phyloP scores from a whole-genome alignment of 2,113 vertebrate species.

The Monarcha castaneiventris region DNA sequence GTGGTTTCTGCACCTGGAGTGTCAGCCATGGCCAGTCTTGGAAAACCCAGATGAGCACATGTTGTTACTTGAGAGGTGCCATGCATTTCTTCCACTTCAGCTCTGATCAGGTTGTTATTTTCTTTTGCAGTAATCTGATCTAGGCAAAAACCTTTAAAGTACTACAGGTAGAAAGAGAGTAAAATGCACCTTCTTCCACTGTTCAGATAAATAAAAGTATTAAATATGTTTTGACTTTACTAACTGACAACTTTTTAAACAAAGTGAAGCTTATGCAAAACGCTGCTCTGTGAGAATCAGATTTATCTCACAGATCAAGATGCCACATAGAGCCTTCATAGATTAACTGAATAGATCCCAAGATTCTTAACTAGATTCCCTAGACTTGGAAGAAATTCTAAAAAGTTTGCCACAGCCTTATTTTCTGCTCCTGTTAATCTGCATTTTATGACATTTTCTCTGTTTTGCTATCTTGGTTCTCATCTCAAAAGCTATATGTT shows the following conservation, averaged over 20 bases:
- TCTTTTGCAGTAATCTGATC: background rate
- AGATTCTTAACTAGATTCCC: background rate
- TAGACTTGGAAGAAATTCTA: background rate
- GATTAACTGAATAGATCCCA: background rate
- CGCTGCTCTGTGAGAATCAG: conserved; percentile 1
- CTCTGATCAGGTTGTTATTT: background rate
- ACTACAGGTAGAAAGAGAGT: background rate
- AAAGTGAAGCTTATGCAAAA: conserved; percentile 4
- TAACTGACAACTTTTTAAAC: background rate
- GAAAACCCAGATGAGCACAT: background rate
- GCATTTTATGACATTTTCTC: background rate
- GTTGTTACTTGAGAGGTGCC: background rate
- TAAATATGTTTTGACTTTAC: background rate
- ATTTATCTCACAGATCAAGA: background rate
- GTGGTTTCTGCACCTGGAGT: background rate
- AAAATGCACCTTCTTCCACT: conserved; percentile 2
- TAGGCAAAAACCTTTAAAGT: background rate
- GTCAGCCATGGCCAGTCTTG: background rate
- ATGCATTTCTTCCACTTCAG: background rate
- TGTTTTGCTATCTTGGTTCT: background rate
- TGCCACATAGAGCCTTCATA: background rate
- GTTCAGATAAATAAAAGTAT: conserved; percentile 8
- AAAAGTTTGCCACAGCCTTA: background rate
- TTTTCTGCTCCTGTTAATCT: background rate
- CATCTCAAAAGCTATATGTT: background rate